Percentiles rank a stretch among this genome's conserved stretches.
phyloP scores from a whole-genome alignment of 2,888 invertebrate genomes.

The Onthophagus sagittarius region DNA sequence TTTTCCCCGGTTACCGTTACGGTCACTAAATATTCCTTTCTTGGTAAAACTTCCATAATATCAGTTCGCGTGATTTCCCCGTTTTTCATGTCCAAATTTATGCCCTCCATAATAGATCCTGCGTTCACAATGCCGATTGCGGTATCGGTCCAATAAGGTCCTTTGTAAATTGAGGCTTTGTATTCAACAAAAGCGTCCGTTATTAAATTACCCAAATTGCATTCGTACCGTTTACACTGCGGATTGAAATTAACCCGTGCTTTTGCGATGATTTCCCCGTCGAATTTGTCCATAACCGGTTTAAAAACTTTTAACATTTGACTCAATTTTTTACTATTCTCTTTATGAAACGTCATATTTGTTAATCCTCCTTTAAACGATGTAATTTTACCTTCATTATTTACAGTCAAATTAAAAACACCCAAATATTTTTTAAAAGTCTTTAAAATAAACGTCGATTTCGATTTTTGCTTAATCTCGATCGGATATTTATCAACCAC shows the following conservation, averaged over 20 bases:
- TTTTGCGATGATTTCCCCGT: conserved; percentile 28
- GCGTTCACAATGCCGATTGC: conserved; percentile 73
- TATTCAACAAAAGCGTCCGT: conserved; percentile 71
- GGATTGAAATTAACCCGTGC: conserved; percentile 13
- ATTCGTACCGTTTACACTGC: conserved; percentile 68
- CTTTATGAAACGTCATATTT: background rate
- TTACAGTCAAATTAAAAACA: conserved; percentile 65
- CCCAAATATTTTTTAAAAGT: conserved; percentile 81
- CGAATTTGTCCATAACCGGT: background rate
- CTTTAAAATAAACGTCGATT: too few relatives aligned
- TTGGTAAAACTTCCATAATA: conserved; percentile 70
- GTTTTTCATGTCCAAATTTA: conserved; percentile 47
- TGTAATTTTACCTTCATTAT: conserved; percentile 66
- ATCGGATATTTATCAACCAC: conserved; percentile 60
- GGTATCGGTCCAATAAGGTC: conserved; percentile 69
- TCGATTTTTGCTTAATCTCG: conserved; percentile 38
- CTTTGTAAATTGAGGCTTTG: conserved; percentile 50
- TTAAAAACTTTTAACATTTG: background rate
- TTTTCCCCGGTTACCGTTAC: conserved; percentile 55
- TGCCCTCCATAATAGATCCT: conserved; percentile 71
- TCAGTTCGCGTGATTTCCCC: conserved; percentile 69
- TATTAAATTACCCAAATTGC: conserved; percentile 81
- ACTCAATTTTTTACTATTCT: background rate
- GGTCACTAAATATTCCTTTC: conserved; percentile 65
- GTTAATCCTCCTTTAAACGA: conserved; percentile 62